Evolutionary conservation across 1,140 invertebrate species (phyloP).

Genomic region (Pentalonia nigronervosa): DNA sequence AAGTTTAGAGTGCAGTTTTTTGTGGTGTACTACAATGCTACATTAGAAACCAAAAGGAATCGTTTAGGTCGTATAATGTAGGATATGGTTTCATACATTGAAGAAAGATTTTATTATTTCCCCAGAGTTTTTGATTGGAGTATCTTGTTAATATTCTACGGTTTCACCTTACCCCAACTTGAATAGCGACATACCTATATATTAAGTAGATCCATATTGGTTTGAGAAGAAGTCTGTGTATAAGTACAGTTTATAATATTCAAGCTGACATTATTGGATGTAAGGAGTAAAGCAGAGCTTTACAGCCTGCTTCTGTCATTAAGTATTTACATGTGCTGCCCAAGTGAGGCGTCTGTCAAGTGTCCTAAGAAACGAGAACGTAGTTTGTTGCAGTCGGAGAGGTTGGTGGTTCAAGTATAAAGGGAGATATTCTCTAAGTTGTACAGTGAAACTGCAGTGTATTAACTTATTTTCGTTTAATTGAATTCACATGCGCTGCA

Average conservation of each 20-base stretch:
- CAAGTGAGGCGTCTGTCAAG: background rate
- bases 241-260: background rate
- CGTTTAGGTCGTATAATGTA: background rate
- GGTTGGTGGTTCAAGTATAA: background rate
- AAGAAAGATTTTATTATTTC: background rate
- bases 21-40: background rate
- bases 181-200: too few species aligned
- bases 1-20: too few species aligned
- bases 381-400: background rate
- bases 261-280: background rate
- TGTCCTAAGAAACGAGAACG: background rate
- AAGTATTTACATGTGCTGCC: background rate
- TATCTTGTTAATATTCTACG: too few species aligned
- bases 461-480: background rate
- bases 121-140: background rate
- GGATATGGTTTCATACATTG: too few species aligned
- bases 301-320: background rate
- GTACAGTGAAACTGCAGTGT: background rate
- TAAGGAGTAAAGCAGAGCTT: background rate
- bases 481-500: background rate
- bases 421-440: background rate
- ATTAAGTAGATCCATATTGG: background rate
- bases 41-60: background rate
- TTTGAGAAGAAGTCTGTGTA: background rate
- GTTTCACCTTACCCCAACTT: too few species aligned